Conservation (phyloP, 2,797 vertebrate species). For the Peromyscus melanophrys region DNA sequence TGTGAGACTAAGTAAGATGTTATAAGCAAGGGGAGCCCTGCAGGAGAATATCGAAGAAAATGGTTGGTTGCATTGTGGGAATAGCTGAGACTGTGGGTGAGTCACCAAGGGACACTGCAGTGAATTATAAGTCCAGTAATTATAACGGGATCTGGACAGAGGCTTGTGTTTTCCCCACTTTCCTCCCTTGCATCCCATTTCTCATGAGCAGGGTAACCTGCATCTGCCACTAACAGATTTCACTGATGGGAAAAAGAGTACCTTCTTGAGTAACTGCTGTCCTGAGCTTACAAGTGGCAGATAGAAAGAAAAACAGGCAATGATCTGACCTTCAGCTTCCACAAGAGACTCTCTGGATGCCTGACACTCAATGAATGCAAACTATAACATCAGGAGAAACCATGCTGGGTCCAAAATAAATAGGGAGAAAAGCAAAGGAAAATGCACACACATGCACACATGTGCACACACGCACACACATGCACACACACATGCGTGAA, state of each 20-base stretch:
- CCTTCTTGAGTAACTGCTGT: neutral
- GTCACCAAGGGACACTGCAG: neutral
- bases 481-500: neutral
- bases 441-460: neutral
- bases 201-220: neutral
- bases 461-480: neutral
- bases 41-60: neutral
- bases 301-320: neutral
- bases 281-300: neutral
- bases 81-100: neutral
- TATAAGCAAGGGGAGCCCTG: neutral
- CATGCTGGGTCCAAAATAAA: neutral
- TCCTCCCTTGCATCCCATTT: neutral
- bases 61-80: neutral
- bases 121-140: neutral
- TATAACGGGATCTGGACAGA: neutral
- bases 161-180: neutral
- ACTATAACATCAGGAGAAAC: neutral
- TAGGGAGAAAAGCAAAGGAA: neutral
- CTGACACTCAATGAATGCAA: neutral
- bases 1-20: neutral
- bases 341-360: neutral
- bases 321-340: neutral
- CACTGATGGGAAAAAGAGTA: neutral
- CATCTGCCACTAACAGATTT: neutral